These are phyloP conservation scores for Polydrusus cervinus DNA, from an alignment of 2,888 invertebrate species.

Conservation along the genomic window DNA sequence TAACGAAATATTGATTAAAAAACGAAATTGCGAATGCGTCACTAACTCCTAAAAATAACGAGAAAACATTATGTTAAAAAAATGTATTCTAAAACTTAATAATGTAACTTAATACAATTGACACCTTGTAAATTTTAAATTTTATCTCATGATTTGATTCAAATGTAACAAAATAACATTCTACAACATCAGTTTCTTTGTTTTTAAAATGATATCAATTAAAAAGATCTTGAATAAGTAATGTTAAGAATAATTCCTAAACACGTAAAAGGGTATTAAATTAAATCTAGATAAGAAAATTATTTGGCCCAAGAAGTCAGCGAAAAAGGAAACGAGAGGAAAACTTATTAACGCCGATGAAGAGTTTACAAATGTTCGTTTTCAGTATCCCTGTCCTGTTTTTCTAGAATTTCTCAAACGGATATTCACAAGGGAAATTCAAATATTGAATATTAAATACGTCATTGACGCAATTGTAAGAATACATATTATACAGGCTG, in stretches of 20 bases:
- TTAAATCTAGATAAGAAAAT: conserved; percentile 6
- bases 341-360: conserved; percentile 5
- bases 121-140: too few species aligned
- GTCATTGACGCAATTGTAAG: background rate
- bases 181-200: background rate
- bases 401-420: background rate
- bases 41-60: too few species aligned
- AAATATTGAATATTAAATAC: conserved; percentile 13
- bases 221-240: background rate
- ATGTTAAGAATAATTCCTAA: background rate
- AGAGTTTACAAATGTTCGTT: conserved; percentile 12
- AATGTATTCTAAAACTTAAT: too few species aligned
- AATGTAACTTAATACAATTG: too few species aligned
- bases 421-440: conserved; percentile 6
- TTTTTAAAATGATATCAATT: background rate
- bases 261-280: background rate
- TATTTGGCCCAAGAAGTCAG: conserved; percentile 1
- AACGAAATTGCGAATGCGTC: too few species aligned
- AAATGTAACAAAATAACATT: background rate
- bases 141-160: too few species aligned
- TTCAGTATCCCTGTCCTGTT: background rate
- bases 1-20: too few species aligned
- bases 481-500: background rate
- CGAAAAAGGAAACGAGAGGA: background rate
- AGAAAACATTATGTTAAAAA: too few species aligned